Conservation (phyloP, 2,888 invertebrate species). For the Ennomos erosarius region DNA sequence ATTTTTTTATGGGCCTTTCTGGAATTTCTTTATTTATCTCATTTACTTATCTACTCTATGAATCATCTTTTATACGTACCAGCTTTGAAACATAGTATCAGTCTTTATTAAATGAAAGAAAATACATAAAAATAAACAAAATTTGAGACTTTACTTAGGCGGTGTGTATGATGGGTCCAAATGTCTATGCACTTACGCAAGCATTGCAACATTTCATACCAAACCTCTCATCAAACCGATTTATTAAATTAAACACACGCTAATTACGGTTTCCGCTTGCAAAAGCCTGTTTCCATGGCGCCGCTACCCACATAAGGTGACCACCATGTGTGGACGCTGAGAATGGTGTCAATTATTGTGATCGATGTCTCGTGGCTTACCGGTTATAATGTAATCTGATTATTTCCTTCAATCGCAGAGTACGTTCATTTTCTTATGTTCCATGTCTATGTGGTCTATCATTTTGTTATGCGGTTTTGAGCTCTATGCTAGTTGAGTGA, state of each 20-base stretch:
- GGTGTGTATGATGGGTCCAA: too few relatives aligned
- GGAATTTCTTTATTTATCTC: too few relatives aligned
- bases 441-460: too few relatives aligned
- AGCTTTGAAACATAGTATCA: too few relatives aligned
- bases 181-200: not conserved
- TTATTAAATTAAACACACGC: slow-evolving; percentile 14
- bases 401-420: slow-evolving; percentile 26
- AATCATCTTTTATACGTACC: too few relatives aligned
- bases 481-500: not conserved
- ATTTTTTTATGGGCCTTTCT: too few relatives aligned
- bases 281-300: slow-evolving; percentile 30
- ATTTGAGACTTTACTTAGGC: too few relatives aligned
- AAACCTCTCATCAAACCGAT: slow-evolving; percentile 3
- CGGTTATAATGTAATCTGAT: slow-evolving; percentile 27
- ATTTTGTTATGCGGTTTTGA: slow-evolving; percentile 4
- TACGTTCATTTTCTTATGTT: slow-evolving; percentile 20
- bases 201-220: not conserved
- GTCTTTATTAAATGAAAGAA: too few relatives aligned
- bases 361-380: slow-evolving; percentile 37
- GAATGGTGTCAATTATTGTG: slow-evolving; percentile 62
- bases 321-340: slow-evolving; percentile 42
- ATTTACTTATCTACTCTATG: too few relatives aligned
- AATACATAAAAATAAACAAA: too few relatives aligned
- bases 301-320: slow-evolving; percentile 45
- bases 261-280: slow-evolving; percentile 29